Evolutionary conservation across 2,797 vertebrate genomes (phyloP).

Genomic region (Melopsittacus undulatus): DNA sequence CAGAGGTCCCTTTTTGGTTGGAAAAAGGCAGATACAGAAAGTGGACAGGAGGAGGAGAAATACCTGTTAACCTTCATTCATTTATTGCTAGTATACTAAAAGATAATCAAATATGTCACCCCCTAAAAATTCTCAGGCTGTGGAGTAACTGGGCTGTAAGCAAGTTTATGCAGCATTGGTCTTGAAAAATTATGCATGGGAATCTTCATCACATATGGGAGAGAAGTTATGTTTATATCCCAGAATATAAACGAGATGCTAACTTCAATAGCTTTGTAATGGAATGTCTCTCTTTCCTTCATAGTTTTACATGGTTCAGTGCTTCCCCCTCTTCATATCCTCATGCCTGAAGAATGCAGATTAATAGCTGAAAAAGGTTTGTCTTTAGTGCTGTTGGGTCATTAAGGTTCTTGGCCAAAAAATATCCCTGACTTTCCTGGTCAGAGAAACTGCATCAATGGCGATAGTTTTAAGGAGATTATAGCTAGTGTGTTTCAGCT

Average conservation of each 20-base stretch:
- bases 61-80: not conserved
- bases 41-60: not conserved
- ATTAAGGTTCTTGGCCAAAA: constrained; percentile 44
- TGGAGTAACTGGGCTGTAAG: not conserved
- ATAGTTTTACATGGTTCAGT: constrained; percentile 37
- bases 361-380: constrained; percentile 52
- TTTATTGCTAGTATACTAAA: not conserved
- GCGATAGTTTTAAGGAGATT: not conserved
- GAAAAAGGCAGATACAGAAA: not conserved
- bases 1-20: not conserved
- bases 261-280: not conserved
- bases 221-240: constrained; percentile 34
- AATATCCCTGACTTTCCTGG: constrained; percentile 21
- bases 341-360: constrained; percentile 56
- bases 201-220: not conserved
- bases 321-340: constrained; percentile 32
- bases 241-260: constrained; percentile 46
- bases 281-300: constrained; percentile 37
- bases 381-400: constrained; percentile 27
- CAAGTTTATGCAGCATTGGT: not conserved
- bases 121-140: not conserved
- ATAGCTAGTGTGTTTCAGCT: not conserved
- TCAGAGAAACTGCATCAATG: not conserved
- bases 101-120: not conserved
- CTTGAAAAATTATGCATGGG: constrained; percentile 12